A percentile compares a stretch with the other conserved stretches of the same genome.
These are phyloP conservation scores for Darevskia mixta DNA, from an alignment of 2,797 vertebrate species.

Conservation along the genomic window DNA sequence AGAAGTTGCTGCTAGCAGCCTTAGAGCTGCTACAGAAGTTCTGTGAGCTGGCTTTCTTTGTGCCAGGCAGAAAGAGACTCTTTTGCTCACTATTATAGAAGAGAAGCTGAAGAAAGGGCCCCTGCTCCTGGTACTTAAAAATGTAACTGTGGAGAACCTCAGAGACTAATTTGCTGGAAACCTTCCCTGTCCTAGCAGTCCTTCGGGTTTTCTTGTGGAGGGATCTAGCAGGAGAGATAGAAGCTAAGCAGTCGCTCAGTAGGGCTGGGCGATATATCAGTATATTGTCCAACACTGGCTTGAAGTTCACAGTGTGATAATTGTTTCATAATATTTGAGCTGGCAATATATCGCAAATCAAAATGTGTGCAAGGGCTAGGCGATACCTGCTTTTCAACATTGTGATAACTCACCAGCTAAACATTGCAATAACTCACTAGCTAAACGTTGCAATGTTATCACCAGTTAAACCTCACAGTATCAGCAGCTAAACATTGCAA, in stretches of 20 bases:
- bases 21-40: not conserved
- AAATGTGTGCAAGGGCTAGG: too few relatives aligned
- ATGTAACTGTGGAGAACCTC: slow-evolving; percentile 23
- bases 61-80: not conserved
- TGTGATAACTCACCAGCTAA: too few relatives aligned
- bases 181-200: not conserved
- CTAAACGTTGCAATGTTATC: too few relatives aligned
- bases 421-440: too few relatives aligned
- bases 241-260: not conserved
- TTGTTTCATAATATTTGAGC: too few relatives aligned
- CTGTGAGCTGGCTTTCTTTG: not conserved
- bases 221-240: not conserved
- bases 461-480: too few relatives aligned
- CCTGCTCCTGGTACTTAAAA: not conserved
- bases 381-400: too few relatives aligned
- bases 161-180: not conserved
- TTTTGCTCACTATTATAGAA: not conserved
- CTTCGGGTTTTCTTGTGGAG: not conserved
- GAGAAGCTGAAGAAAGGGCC: not conserved
- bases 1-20: not conserved
- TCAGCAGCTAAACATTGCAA: too few relatives aligned
- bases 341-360: too few relatives aligned
- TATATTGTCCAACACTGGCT: too few relatives aligned
- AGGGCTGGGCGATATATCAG: too few relatives aligned
- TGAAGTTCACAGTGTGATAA: too few relatives aligned